Base-by-base conservation (phyloP, 2,888 invertebrate species). In the Polydrusus cervinus region DNA sequence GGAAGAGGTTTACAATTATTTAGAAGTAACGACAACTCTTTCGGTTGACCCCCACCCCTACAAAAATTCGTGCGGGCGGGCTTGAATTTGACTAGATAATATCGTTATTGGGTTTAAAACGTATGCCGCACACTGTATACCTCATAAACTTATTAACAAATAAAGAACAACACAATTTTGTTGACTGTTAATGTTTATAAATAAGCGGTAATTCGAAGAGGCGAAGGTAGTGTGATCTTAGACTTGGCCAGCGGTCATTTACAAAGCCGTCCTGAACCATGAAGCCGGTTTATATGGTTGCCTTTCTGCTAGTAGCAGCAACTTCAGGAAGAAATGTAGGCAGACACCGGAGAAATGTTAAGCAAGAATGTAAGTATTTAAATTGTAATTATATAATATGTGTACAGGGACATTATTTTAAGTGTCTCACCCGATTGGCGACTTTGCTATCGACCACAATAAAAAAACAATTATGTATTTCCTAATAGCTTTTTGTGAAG, bases 321-420 rank as follows among this genome's bases (percentile, higher is more conserved):
- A 18, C 47, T n/a, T 69, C 61, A 25, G 71, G 14, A 16, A 40
- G 53, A 53, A 75, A 40, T 18, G 61, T 61, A 18, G 66, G 62
- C 51, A 69, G 79, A 57, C 73, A 62, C 43, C 69, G 74, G 25
- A 67, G 79, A 77, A 79, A 66, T 65, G 72, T 77, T 13, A 65
- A 65, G 49, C 77, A 79, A 71, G 79, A 79, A 71, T 80, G 80
- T 80, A 72, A 80, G 80, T 78, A 25, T 47, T n/a, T 13, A 38
- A 47, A 61, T n/a, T 65, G 34, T 61, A 38, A 38, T 38, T 38
- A 40, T 38, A 14, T 20, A 30, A 30, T 20, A 64, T 1, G 16
- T 10, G 25, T 3, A 25, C 5, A 25, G 5, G n/a, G n/a, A n/a
- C n/a, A n/a, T n/a, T n/a, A n/a, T n/a, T n/a, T n/a, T n/a, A n/a